These are phyloP conservation scores for Galeruca laticollis DNA, from an alignment of 2,888 invertebrate species.

Conservation along the genomic window DNA sequence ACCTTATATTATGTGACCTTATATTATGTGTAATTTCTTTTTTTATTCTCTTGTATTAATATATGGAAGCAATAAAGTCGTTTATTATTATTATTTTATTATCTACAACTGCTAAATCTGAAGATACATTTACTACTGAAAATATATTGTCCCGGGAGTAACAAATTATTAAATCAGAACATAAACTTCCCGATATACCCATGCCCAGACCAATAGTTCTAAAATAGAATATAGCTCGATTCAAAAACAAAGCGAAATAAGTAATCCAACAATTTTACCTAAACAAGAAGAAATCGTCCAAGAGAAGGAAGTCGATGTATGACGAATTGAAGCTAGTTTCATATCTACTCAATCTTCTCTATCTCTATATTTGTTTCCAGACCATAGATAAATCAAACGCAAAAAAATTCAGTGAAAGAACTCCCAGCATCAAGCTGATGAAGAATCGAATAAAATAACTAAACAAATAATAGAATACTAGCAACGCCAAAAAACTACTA, in stretches of 20 bases:
- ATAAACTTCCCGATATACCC: conserved; percentile 59
- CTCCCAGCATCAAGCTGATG: too few relatives aligned
- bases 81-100: too few relatives aligned
- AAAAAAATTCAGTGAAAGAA: too few relatives aligned
- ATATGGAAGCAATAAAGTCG: too few relatives aligned
- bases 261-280: conserved; percentile 40
- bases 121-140: conserved; percentile 61
- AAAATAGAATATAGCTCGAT: conserved; percentile 47
- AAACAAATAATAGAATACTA: too few relatives aligned
- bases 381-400: too few relatives aligned
- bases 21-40: too few relatives aligned
- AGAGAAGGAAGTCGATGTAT: conserved; percentile 53
- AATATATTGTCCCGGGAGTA: conserved; percentile 62
- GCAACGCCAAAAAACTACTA: too few relatives aligned
- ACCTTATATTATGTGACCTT: too few relatives aligned
- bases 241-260: conserved; percentile 55
- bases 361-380: too few relatives aligned
- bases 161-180: conserved; percentile 62
- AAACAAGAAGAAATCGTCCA: conserved; percentile 46
- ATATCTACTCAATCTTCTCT: conserved; percentile 76
- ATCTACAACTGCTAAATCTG: conserved; percentile 58
- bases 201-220: conserved; percentile 54
- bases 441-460: too few relatives aligned
- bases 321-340: conserved; percentile 70
- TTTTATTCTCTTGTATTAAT: too few relatives aligned